Evolutionary conservation across 2,113 vertebrate species (phyloP).

Genomic region (Dissostichus mawsoni): DNA sequence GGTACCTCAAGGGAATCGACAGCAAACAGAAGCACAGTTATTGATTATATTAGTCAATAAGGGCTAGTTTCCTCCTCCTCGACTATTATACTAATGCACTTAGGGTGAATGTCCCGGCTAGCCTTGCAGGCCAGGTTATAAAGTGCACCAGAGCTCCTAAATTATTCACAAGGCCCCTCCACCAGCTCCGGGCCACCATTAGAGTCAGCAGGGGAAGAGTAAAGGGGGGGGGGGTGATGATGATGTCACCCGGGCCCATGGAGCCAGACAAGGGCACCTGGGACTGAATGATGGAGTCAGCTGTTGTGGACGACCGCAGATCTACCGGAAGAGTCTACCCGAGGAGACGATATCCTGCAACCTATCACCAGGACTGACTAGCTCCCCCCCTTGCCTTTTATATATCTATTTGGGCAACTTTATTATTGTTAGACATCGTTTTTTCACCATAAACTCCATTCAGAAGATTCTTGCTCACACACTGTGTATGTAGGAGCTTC

Average conservation of each 20-base stretch:
- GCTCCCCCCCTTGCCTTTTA: too few relatives aligned
- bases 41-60: slow-evolving; percentile 82
- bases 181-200: slow-evolving; percentile 79
- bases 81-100: slow-evolving; percentile 83
- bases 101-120: slow-evolving; percentile 70
- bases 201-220: slow-evolving; percentile 48
- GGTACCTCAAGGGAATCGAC: slow-evolving; percentile 39
- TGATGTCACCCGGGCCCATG: slow-evolving; percentile 81
- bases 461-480: too few relatives aligned
- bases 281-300: slow-evolving; percentile 67
- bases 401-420: too few relatives aligned
- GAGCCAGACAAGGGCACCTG: slow-evolving; percentile 74
- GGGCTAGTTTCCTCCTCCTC: slow-evolving; percentile 76
- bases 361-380: too few relatives aligned
- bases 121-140: slow-evolving; percentile 79
- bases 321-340: slow-evolving; percentile 23
- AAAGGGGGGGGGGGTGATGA: slow-evolving; percentile 22
- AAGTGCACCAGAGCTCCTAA: slow-evolving; percentile 82
- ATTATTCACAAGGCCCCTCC: slow-evolving; percentile 83
- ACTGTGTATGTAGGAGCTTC: too few relatives aligned
- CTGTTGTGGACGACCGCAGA: slow-evolving; percentile 46
- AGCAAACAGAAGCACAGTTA: slow-evolving; percentile 67
- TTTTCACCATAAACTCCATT: too few relatives aligned
- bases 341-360: slow-evolving; percentile 4
- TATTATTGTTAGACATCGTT: too few relatives aligned